Evolutionary conservation across 92 coral and sea anemone species (phyloP), one percentile per base, ranked within the genome.

Genomic region (Epizoanthus illoricatus): DNA sequence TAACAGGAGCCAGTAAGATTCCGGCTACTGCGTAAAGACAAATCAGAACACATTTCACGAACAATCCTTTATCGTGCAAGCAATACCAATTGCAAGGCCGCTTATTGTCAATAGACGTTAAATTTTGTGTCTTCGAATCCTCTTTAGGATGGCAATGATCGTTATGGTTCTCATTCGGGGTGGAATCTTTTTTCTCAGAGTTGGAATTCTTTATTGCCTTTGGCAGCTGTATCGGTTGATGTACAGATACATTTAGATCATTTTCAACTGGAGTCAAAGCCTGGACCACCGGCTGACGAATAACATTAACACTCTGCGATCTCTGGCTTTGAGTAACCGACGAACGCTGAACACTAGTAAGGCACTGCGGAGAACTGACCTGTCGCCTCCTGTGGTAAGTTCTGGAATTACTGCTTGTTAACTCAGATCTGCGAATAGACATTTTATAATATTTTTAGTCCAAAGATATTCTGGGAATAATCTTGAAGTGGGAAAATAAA

Each of bases 51-150:
- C 59, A 20, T 19, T 78, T 78, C 49, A 20, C 18, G 47, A 63
- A 21, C 40, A 45, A 0, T n/a, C 71, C 67, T 78, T 64, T 78
- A 57, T 58, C 7, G 8, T 62, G 5, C 39, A 42, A 64, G 15
- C 82, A 78, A n/a, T 62, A 78, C 82, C 82, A 78, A 13, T 15
- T 43, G 11, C 82, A 78, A 7, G 21, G 69, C 71, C 7, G 42
- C 23, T 13, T n/a, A 71, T 20, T 47, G 56, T 47, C 36, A 10
- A 3, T 49, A 2, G 16, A 24, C 15, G 60, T 12, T 15, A 7
- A 0, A 47, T 9, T 20, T 8, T 47, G 7, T 2, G 8, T n/a
- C 23, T 36, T 20, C 42, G 23, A 55, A 3, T 18, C 18, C 59
- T 8, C 62, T 7, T n/a, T 20, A 41, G 23, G 18, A 12, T 2